phyloP scores from a whole-genome alignment of 2,888 invertebrate genomes.

The Cheilosia pagana region DNA sequence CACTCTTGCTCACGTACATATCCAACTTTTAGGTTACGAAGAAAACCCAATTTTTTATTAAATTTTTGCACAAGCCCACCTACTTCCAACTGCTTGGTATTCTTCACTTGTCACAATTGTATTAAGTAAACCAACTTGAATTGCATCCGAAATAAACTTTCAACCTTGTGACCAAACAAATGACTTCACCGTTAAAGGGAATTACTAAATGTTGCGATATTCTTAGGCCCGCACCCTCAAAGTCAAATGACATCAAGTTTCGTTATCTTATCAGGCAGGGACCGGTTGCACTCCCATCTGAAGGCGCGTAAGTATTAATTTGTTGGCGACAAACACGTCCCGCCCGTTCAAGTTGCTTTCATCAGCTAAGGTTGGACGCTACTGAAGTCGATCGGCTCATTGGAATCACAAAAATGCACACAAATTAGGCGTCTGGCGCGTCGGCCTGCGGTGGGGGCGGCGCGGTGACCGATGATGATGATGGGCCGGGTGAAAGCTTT shows the following conservation, averaged over 20 bases:
- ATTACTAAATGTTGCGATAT: constrained; percentile 16
- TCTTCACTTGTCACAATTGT: constrained; percentile 4
- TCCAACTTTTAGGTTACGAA: not conserved
- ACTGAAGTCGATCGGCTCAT: constrained; percentile 27
- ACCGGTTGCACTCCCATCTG: not conserved
- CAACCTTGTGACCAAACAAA: not conserved
- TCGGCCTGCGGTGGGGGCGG: too few species aligned
- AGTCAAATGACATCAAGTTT: constrained; percentile 14
- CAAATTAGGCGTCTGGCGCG: not conserved
- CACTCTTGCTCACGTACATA: not conserved
- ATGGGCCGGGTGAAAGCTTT: constrained; percentile 22
- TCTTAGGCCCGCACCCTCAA: constrained; percentile 10
- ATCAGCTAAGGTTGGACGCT: not conserved
- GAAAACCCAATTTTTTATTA: not conserved
- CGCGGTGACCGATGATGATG: too few species aligned
- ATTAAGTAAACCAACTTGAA: constrained; percentile 22
- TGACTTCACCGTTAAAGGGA: constrained; percentile 18
- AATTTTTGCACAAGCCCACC: constrained; percentile 17
- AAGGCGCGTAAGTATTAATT: not conserved
- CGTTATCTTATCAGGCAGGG: constrained; percentile 50
- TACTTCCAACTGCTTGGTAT: constrained; percentile 11
- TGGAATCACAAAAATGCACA: not conserved
- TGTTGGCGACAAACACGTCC: constrained; percentile 1
- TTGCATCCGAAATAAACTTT: constrained; percentile 31
- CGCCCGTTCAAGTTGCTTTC: not conserved